These are phyloP conservation scores for Strigops habroptila DNA, from an alignment of 2,113 vertebrate species.

Conservation along the genomic window DNA sequence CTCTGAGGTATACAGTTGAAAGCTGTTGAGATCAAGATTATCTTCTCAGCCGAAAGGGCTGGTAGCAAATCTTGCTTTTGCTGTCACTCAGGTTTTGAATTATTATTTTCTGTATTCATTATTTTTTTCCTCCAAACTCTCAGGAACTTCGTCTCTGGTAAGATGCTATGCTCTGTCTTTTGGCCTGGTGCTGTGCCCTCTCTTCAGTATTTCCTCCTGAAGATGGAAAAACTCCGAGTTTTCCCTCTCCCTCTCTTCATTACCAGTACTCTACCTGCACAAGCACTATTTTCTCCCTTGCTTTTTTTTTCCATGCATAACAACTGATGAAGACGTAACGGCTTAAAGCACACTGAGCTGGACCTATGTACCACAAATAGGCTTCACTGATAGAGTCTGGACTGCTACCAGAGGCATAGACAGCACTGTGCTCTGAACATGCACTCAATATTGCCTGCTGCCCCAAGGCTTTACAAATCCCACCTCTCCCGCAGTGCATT, in stretches of 20 bases:
- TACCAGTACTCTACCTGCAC: neutral
- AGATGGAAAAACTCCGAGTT: neutral
- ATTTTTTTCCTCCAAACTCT: neutral
- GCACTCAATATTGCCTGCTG: neutral
- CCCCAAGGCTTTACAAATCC: neutral
- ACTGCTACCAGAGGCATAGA: neutral
- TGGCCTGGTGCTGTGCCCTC: neutral
- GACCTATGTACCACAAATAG: neutral
- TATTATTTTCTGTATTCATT: neutral
- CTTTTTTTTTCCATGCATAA: neutral
- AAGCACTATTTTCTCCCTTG: neutral
- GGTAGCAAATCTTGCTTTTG: neutral
- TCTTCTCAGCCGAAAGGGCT: neutral
- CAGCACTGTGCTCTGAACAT: neutral
- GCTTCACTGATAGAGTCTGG: neutral
- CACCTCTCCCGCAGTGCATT: neutral
- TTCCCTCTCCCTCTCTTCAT: neutral
- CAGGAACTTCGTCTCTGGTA: neutral
- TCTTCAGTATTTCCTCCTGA: neutral
- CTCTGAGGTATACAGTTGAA: neutral
- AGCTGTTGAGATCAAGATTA: neutral
- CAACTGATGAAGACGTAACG: neutral
- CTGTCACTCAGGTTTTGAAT: neutral
- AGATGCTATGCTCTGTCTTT: neutral
- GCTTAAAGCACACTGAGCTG: neutral